Conservation (phyloP, 2,797 vertebrate species). For the Cirrhinus mrigala region DNA sequence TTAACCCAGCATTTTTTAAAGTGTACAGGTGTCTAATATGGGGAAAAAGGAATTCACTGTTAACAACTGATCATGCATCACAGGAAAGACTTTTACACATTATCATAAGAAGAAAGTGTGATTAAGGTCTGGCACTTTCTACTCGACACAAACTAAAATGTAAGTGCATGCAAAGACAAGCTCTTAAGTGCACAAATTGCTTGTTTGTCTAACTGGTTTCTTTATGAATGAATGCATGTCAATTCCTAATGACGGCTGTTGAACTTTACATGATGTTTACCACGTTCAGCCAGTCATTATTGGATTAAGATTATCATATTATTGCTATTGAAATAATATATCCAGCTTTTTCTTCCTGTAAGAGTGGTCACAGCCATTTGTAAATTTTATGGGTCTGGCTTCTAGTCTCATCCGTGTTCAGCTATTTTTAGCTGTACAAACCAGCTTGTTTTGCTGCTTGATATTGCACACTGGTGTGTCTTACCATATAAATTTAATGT, state of each 20-base stretch:
- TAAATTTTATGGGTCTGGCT: no score
- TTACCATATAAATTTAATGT: no score
- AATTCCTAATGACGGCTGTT: neutral
- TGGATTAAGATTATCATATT: neutral
- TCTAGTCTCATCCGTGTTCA: no score
- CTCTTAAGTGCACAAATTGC: neutral
- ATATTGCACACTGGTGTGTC: no score
- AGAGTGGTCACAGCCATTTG: no score
- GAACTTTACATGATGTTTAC: neutral
- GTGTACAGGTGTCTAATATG: neutral
- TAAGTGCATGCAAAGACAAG: neutral
- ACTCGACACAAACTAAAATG: neutral
- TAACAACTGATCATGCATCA: neutral
- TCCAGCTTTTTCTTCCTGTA: no score
- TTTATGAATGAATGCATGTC: neutral
- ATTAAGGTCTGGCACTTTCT: neutral
- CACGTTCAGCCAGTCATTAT: neutral
- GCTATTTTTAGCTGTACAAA: no score
- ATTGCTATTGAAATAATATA: neutral
- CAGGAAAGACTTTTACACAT: slow-evolving; percentile 13
- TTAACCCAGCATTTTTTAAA: no score
- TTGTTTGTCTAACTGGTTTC: neutral
- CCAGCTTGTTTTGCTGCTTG: no score
- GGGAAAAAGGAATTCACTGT: neutral
- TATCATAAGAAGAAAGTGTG: neutral